Percentiles rank a stretch among this genome's conserved stretches.
Evolutionary conservation across 2,113 vertebrate species (phyloP).

Genomic region (Prietella phreatophila): DNA sequence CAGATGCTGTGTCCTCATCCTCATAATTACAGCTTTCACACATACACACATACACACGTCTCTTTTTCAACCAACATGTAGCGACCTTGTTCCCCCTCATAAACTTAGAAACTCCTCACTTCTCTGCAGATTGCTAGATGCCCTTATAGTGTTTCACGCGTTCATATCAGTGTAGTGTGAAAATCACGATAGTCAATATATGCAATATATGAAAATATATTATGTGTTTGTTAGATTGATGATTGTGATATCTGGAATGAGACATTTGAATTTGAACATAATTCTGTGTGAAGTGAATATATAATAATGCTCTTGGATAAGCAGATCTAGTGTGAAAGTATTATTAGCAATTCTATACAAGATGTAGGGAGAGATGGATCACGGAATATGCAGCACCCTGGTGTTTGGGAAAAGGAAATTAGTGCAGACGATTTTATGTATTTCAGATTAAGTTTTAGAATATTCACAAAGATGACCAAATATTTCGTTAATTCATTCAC

Average conservation of each 20-base stretch:
- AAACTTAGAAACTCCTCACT: conserved; percentile 11
- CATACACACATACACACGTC: conserved; percentile 3
- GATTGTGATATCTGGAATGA: background rate
- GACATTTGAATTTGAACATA: background rate
- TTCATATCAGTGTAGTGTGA: background rate
- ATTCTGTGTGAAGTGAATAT: background rate
- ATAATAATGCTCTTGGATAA: background rate
- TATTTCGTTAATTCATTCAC: background rate
- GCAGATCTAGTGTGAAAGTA: background rate
- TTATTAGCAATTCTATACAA: background rate
- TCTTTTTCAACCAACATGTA: conserved; percentile 3
- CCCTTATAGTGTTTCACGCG: conserved; percentile 14
- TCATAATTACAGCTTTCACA: conserved; percentile 40
- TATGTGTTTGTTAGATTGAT: background rate
- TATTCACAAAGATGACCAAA: background rate
- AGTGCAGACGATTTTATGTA: background rate
- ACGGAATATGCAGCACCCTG: background rate
- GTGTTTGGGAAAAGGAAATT: background rate
- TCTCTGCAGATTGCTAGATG: background rate
- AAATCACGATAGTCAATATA: background rate
- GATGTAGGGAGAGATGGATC: background rate
- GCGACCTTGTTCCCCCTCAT: conserved; percentile 27
- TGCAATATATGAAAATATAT: background rate
- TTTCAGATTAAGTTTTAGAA: background rate
- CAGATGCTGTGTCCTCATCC: conserved; percentile 37